A percentile compares a stretch with the other conserved stretches of the same genome.
phyloP scores from a whole-genome alignment of 2,113 vertebrate species.

The Chiloscyllium plagiosum region DNA sequence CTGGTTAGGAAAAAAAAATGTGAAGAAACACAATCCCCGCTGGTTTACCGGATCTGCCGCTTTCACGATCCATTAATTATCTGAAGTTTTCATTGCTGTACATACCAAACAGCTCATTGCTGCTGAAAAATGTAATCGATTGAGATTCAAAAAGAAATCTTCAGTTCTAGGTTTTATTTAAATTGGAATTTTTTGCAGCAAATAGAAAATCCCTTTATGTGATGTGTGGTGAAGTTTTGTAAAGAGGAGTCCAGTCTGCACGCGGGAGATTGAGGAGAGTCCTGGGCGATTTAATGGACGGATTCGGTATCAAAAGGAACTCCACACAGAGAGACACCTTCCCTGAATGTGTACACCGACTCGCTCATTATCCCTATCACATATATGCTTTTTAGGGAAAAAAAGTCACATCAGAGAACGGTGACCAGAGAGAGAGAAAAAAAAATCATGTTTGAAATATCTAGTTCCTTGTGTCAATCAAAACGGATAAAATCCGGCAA shows the following conservation, averaged over 20 bases:
- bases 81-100: neutral
- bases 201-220: neutral
- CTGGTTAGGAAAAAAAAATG: constrained; percentile 20
- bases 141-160: neutral
- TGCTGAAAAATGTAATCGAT: neutral
- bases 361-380: neutral
- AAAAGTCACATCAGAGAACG: neutral
- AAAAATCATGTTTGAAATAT: neutral
- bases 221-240: neutral
- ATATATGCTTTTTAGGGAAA: neutral
- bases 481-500: neutral
- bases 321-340: neutral
- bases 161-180: neutral
- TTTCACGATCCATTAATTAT: neutral
- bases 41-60: neutral
- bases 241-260: neutral
- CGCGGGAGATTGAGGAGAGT: neutral
- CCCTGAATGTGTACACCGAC: neutral
- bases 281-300: neutral
- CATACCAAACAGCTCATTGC: constrained; percentile 6
- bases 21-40: neutral
- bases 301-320: neutral
- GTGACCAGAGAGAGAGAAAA: neutral
- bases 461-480: neutral
- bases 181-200: neutral